Percentiles rank a stretch among this genome's conserved stretches.
phyloP scores from a whole-genome alignment of 1,140 invertebrate species.

The Sminthurinus signatus region DNA sequence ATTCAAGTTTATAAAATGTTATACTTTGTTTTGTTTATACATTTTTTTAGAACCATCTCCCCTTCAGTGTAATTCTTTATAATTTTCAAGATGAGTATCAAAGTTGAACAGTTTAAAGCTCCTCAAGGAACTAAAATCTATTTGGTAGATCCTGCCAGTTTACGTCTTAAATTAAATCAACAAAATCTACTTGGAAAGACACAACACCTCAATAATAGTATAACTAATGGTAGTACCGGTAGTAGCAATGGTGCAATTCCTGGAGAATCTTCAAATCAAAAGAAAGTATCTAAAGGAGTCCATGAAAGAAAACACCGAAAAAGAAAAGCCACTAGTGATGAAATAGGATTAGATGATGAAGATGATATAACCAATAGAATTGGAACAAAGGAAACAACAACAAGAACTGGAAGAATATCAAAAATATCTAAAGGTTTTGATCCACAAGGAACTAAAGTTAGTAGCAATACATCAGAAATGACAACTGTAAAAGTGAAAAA shows the following conservation, averaged over 20 bases:
- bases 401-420: slow-evolving; percentile 5
- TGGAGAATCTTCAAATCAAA: background rate
- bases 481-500: slow-evolving; percentile 21
- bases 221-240: too few relatives aligned
- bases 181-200: background rate
- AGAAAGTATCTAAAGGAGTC: background rate
- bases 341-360: background rate
- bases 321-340: background rate
- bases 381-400: slow-evolving; percentile 4
- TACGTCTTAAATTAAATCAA: background rate
- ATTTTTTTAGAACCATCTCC: too few relatives aligned
- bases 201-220: too few relatives aligned
- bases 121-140: background rate
- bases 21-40: too few relatives aligned
- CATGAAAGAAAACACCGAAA: background rate
- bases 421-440: too few relatives aligned
- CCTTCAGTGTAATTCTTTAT: too few relatives aligned
- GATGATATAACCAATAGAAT: slow-evolving; percentile 4
- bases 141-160: background rate
- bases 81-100: too few relatives aligned
- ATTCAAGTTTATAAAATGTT: too few relatives aligned
- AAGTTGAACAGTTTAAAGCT: background rate
- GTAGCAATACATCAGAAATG: background rate
- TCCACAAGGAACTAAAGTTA: background rate
- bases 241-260: background rate